Evolutionary conservation across 2,797 vertebrate species (phyloP).

Genomic region (Peromyscus eremicus): DNA sequence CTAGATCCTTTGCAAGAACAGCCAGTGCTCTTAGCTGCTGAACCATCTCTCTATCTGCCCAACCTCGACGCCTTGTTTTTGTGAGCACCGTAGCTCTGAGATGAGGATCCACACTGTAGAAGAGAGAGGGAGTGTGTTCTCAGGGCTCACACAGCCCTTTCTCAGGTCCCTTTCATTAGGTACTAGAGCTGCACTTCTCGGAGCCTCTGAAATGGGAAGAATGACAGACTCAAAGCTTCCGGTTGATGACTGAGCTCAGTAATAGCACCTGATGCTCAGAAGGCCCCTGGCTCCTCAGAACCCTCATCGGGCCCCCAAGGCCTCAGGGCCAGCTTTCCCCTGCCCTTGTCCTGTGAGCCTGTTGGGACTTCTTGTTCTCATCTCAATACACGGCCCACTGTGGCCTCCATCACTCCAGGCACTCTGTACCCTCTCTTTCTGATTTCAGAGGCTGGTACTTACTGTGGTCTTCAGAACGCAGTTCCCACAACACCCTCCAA

Average conservation of each 20-base stretch:
- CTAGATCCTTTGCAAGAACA: neutral
- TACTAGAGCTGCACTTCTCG: neutral
- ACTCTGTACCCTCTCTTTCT: neutral
- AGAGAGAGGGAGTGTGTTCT: neutral
- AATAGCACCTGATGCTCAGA: neutral
- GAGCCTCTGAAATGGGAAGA: neutral
- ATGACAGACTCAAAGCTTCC: neutral
- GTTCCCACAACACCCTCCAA: neutral
- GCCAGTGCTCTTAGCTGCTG: neutral
- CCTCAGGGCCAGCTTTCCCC: neutral
- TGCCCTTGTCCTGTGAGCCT: neutral
- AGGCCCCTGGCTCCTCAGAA: neutral
- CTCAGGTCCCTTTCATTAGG: neutral
- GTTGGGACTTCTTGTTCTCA: neutral
- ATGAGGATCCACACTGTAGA: neutral
- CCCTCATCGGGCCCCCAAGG: neutral
- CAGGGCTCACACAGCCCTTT: neutral
- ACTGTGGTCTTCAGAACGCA: neutral
- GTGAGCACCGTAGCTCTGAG: neutral
- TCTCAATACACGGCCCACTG: accelerated
- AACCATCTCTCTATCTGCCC: neutral
- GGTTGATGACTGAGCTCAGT: neutral
- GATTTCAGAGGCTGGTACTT: neutral
- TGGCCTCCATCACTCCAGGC: neutral
- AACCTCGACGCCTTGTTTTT: neutral